A percentile compares a stretch with the other conserved stretches of the same genome.
phyloP scores from a whole-genome alignment of 2,888 invertebrate species.

The Drosophila pseudotakahashii region DNA sequence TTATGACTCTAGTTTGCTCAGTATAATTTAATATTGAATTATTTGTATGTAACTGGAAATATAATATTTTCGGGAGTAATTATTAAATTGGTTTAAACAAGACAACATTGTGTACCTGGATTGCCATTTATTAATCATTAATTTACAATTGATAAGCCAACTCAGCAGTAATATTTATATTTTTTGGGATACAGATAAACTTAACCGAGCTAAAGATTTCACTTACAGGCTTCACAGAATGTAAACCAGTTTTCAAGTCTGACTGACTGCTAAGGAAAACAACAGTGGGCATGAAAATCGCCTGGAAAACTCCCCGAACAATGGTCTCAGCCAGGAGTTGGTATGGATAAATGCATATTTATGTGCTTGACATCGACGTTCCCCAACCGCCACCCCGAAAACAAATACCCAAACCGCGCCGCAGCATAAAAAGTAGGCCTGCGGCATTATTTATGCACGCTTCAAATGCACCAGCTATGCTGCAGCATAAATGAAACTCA shows the following conservation, averaged over 20 bases:
- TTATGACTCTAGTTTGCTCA: background rate
- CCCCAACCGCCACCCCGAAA: background rate
- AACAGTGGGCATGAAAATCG: background rate
- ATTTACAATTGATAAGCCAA: background rate
- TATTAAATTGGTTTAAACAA: too few relatives aligned
- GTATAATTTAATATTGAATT: background rate
- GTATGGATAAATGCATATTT: slow-evolving; percentile 34
- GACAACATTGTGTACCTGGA: too few relatives aligned
- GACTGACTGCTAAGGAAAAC: background rate
- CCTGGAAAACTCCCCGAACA: slow-evolving; percentile 8
- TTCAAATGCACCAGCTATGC: slow-evolving; percentile 65
- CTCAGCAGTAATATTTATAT: too few relatives aligned
- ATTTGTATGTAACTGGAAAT: too few relatives aligned
- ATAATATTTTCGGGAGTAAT: too few relatives aligned
- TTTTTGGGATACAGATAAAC: too few relatives aligned
- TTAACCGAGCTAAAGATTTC: too few relatives aligned
- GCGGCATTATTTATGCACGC: slow-evolving; percentile 72
- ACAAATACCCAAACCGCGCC: slow-evolving; percentile 5
- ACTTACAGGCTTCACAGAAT: background rate
- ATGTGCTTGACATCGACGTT: slow-evolving; percentile 29
- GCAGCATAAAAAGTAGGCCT: slow-evolving; percentile 62
- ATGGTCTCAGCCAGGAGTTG: background rate
- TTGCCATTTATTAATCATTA: too few relatives aligned
- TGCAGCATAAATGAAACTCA: slow-evolving; percentile 41
- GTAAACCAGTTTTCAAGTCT: background rate